Evolutionary conservation across 2,888 invertebrate genomes (phyloP), one percentile per base, ranked within the genome.

Genomic region (Operophtera brumata): DNA sequence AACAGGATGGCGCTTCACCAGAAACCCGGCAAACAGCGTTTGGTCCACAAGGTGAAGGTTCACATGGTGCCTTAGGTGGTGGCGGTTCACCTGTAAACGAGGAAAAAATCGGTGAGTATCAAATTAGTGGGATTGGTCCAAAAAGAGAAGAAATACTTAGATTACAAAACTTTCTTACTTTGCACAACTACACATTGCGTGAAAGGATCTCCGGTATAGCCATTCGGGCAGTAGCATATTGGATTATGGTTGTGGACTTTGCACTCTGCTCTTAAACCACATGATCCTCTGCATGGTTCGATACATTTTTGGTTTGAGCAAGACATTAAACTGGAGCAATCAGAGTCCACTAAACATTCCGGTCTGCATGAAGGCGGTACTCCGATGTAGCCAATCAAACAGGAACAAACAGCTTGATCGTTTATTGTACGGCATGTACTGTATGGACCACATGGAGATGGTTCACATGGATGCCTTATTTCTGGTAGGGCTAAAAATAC

Each of bases 221-320:
- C 92, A 55, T 86, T 89, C 55, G 94, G 93, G 73, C 97, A 97
- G 64, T 93, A 94, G 75, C 97, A 97, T 45, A 96, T 94, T 0
- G 97, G 96, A 75, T 94, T 95, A 78, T 97, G 97, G 73, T 96
- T 95, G 60, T 96, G 93, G 1, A 95, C 94, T 70, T 93, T 92
- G 73, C 97, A 97, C 64, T 93, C 87, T 0, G 97, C 95, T 45
- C 92, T 92, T 63, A 94, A 91, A 56, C 96, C 96, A 63, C 96
- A 96, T 9, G 94, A 93, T 34, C 96, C 95, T 12, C 92, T 92
- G 67, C 96, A 97, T 34, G 96, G 96, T 71, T 96, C 94, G 5
- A 93, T 87, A 71, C 96, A 97, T 79, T 94, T 96, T 60, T 93
- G 93, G 72, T 94, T 94, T 4, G 94, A 92, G 71, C 97, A 97